These are phyloP conservation scores for Diabrotica balteata DNA, from an alignment of 2,888 invertebrate genomes.

Conservation along the genomic window DNA sequence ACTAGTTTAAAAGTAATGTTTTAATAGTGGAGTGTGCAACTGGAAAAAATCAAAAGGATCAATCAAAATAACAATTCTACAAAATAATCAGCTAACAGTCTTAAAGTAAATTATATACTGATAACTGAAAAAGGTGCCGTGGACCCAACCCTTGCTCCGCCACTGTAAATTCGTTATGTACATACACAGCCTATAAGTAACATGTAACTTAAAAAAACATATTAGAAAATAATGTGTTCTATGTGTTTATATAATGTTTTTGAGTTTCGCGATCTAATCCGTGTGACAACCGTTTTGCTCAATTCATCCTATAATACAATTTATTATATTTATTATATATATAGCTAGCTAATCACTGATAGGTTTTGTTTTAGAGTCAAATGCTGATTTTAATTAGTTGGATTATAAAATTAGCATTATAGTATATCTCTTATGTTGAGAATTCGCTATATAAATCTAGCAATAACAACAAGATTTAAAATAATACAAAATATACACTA, in stretches of 20 bases:
- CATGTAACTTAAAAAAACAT: constrained; percentile 45
- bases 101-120: constrained; percentile 58
- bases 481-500: constrained; percentile 26
- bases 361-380: constrained; percentile 4
- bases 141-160: constrained; percentile 55
- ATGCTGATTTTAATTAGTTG: constrained; percentile 10
- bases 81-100: constrained; percentile 59
- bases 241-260: constrained; percentile 2
- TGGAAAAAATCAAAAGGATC: constrained; percentile 32
- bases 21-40: constrained; percentile 32
- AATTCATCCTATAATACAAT: constrained; percentile 13
- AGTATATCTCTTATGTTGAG: constrained; percentile 2
- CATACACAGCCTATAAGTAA: constrained; percentile 61
- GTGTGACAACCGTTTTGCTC: constrained; percentile 16
- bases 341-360: constrained; percentile 18
- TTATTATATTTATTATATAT: constrained; percentile 4
- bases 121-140: constrained; percentile 56
- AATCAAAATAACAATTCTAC: constrained; percentile 51
- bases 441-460: constrained; percentile 5
- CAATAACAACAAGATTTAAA: constrained; percentile 16
- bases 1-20: background rate
- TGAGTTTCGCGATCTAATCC: constrained; percentile 27
- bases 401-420: constrained; percentile 7
- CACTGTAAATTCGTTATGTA: constrained; percentile 53
- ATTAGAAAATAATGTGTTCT: constrained; percentile 25